These are phyloP conservation scores for Cydia amplana DNA, from an alignment of 1,140 invertebrate genomes.

Conservation along the genomic window DNA sequence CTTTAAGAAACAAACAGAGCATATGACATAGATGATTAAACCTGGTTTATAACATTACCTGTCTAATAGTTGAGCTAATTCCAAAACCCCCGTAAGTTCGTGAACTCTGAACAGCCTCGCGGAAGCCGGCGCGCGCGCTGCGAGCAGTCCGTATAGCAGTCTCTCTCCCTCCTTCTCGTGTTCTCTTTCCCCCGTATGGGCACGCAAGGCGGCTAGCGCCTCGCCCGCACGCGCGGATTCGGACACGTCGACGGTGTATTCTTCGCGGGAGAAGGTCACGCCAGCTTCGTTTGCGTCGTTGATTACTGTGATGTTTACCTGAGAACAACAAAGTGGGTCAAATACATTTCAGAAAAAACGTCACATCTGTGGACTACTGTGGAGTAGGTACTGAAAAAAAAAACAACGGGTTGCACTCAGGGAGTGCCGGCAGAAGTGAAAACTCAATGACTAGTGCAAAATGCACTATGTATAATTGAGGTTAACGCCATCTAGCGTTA, in stretches of 20 bases:
- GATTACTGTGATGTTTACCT: constrained; percentile 87
- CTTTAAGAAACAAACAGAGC: no score
- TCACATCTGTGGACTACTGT: no score
- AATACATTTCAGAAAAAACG: no score
- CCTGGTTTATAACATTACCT: no score
- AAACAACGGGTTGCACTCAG: no score
- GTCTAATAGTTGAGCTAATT: constrained; percentile 59
- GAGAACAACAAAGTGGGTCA: constrained; percentile 40
- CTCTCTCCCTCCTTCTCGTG: constrained; percentile 50
- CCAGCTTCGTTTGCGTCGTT: constrained; percentile 91
- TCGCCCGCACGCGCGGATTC: constrained; percentile 80
- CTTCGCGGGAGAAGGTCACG: constrained; percentile 85
- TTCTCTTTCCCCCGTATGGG: constrained; percentile 57
- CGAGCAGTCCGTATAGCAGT: constrained; percentile 88
- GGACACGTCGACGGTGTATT: constrained; percentile 88
- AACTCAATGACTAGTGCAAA: no score
- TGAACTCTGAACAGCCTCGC: constrained; percentile 89
- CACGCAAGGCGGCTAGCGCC: constrained; percentile 66
- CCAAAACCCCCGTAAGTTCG: constrained; percentile 84
- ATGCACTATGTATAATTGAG: no score
- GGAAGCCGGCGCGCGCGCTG: constrained; percentile 87
- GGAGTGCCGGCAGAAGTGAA: no score
- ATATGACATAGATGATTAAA: no score
- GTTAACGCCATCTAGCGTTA: no score
- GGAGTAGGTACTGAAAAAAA: no score